Conservation (phyloP, 2,113 vertebrate species). For the Lucifuga dentata region DNA sequence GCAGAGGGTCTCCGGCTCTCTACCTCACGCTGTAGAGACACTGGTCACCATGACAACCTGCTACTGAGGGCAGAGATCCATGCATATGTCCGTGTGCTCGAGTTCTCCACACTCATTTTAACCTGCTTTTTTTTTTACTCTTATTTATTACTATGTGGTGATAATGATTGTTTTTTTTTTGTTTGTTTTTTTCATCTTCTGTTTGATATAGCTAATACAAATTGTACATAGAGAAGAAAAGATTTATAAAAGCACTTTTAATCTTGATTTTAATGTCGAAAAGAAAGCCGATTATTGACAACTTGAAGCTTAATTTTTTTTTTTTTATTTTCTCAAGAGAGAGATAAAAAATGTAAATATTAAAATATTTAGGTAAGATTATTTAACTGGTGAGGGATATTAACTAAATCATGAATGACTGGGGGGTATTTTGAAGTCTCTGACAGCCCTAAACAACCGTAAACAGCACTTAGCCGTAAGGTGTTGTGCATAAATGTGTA, state of each 20-base stretch:
- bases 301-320: slow-evolving; percentile 87
- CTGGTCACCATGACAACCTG: slow-evolving; percentile 82
- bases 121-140: slow-evolving; percentile 65
- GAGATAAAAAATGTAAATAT: slow-evolving; percentile 86
- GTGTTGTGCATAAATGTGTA: slow-evolving; percentile 78
- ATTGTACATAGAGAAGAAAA: slow-evolving; percentile 97
- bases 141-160: slow-evolving; percentile 86
- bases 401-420: slow-evolving; percentile 80
- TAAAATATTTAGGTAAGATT: slow-evolving; percentile 89
- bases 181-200: slow-evolving; percentile 72
- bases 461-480: slow-evolving; percentile 64
- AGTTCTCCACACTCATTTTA: slow-evolving; percentile 76
- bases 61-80: slow-evolving; percentile 77
- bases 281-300: slow-evolving; percentile 86
- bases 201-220: slow-evolving; percentile 90
- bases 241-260: slow-evolving; percentile 99
- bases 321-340: slow-evolving; percentile 91
- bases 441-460: slow-evolving; percentile 71
- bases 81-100: slow-evolving; percentile 70
- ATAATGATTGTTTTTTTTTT: slow-evolving; percentile 82
- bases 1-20: slow-evolving; percentile 77
- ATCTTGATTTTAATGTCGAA: slow-evolving; percentile 93
- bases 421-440: slow-evolving; percentile 74
- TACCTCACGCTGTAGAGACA: slow-evolving; percentile 84
- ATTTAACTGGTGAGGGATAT: slow-evolving; percentile 86